Conservation (phyloP, 2,113 vertebrate species). For the Columba livia region DNA sequence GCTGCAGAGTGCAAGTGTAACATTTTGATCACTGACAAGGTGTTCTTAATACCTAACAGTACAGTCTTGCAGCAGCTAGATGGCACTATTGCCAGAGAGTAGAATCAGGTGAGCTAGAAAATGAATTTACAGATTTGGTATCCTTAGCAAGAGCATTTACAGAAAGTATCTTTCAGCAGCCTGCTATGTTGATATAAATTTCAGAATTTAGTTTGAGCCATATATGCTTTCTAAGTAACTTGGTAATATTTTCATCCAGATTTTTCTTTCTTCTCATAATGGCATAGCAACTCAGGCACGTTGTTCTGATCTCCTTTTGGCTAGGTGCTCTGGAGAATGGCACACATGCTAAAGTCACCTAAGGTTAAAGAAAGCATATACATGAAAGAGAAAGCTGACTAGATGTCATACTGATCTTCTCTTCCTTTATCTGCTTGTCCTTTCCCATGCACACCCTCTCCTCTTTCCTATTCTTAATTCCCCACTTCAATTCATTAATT, state of each 20-base stretch:
- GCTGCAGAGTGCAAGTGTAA: background rate
- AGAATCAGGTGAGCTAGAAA: background rate
- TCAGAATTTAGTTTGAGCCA: background rate
- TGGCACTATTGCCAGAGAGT: slow-evolving; percentile 67
- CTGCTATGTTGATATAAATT: background rate
- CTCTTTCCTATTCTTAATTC: background rate
- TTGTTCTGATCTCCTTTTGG: background rate
- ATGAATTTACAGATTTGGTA: background rate
- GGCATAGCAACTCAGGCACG: background rate
- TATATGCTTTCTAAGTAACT: background rate
- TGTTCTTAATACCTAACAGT: slow-evolving; percentile 17
- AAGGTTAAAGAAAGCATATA: background rate
- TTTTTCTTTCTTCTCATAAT: background rate
- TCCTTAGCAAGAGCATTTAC: background rate
- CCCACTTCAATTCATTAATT: background rate
- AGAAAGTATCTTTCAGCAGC: background rate
- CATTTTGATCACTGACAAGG: background rate
- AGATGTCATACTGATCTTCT: background rate
- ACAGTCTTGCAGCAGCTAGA: slow-evolving; percentile 63
- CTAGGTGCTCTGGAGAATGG: background rate
- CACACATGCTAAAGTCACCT: background rate
- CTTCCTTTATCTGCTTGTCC: background rate
- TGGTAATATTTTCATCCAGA: background rate
- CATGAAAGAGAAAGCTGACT: background rate
- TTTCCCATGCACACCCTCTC: background rate